phyloP scores from a whole-genome alignment of 2,888 invertebrate species.

The Scrobipalpa costella region DNA sequence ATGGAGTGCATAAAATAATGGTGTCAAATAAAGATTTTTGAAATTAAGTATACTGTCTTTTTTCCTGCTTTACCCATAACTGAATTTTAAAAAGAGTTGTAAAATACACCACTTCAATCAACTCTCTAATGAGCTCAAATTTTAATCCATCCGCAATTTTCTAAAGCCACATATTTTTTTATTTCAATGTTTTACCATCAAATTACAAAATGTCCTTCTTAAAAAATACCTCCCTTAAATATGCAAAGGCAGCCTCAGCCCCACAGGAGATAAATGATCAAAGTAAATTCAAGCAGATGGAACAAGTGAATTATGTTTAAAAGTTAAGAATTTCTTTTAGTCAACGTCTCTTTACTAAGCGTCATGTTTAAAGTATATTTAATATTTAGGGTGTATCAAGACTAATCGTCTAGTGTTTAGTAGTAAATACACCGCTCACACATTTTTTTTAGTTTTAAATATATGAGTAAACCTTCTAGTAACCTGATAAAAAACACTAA shows the following conservation, averaged over 20 bases:
- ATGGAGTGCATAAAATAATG: constrained; percentile 73
- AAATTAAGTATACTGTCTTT: too few relatives aligned
- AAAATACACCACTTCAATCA: too few relatives aligned
- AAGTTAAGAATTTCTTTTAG: constrained; percentile 20
- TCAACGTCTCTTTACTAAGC: neutral
- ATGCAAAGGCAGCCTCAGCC: constrained; percentile 32
- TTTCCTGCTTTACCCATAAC: too few relatives aligned
- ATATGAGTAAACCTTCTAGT: too few relatives aligned
- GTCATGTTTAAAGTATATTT: neutral
- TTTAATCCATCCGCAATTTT: too few relatives aligned
- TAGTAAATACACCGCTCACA: too few relatives aligned
- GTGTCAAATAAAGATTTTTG: constrained; percentile 76
- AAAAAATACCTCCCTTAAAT: constrained; percentile 32
- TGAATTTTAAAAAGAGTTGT: too few relatives aligned
- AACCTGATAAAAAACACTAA: too few relatives aligned
- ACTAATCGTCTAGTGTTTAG: too few relatives aligned
- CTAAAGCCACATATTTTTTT: neutral
- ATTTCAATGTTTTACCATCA: constrained; percentile 19
- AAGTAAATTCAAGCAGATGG: constrained; percentile 36
- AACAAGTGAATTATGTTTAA: constrained; percentile 34
- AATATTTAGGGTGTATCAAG: too few relatives aligned
- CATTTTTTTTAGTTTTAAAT: too few relatives aligned
- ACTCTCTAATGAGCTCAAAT: too few relatives aligned
- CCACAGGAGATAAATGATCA: constrained; percentile 36
- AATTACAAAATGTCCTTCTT: constrained; percentile 26